Base-by-base conservation (phyloP, 2,113 vertebrate genomes). In the Romanogobio albipinnatus region DNA sequence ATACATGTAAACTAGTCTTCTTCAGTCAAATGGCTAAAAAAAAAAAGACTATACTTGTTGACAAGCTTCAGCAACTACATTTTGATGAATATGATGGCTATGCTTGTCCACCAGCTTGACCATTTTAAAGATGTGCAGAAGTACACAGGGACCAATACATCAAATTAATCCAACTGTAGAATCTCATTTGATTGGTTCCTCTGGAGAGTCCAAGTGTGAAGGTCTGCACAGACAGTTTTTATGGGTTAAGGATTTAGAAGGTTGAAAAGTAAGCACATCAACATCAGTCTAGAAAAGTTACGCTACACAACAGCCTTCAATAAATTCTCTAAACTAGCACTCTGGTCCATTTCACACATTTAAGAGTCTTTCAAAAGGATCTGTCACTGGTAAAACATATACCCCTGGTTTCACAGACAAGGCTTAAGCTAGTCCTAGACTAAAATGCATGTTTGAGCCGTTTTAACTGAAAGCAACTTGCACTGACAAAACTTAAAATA, bases 51-150 rank as follows among this genome's bases (percentile, higher is more conserved):
- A 19, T 15, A 71, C 39, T 71, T 71, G 19, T 73, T 10, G 1
- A 11, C n/a, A 47, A 73, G 10, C 19, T 11, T 71, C 10, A 45
- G 9, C 36, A 13, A 19, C 1, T n/a, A 45, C 1, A 71, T 71
- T 71, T 71, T n/a, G 68, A 59, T 59, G 56, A 59, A 59, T 22
- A 9, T 19, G 9, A 45, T n/a, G 22, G 36, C 2, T 22, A 45
- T 6, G 68, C 22, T 73, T 24, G 22, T 45, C 39, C 36, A 73
- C 19, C 19, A 45, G 22, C 22, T 73, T 45, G 22, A 73, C 9
- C 19, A 24, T 74, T 62, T 71, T 43, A 70, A 47, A 74, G 43
- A 47, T 73, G 17, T 47, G 70, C 70, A 24, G 22, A 73, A 73
- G 11, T 70, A 70, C 9, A 73, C 43, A 61, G n/a, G 59, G n/a